Evolutionary conservation across 1,140 invertebrate species (phyloP), one percentile per base, ranked within the genome.

Genomic region (Psilanteris sp.): DNA sequence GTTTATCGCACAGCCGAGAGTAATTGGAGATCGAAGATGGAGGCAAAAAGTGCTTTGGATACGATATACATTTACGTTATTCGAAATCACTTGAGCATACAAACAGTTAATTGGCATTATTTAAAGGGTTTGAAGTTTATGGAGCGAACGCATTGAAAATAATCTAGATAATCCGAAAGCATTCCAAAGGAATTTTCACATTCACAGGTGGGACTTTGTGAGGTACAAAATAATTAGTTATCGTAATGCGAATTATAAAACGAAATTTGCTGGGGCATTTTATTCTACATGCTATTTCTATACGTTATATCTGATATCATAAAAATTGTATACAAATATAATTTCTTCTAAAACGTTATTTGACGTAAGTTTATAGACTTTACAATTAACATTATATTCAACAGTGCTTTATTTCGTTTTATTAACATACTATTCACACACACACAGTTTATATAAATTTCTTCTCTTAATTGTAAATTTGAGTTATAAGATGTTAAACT

Each of bases 1-100:
- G 34, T 72, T 39, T 77, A 66, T 66, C 62, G 75, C 75, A 77
- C 76, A 77, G 74, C 74, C 74, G 76, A 74, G 76, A 74, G 76
- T 74, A 78, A 78, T 67, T 71, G 64, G 70, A 70, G 76, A 71
- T 77, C 74, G 57, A 77, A 77, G 71, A 57, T 48, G 62, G 74
- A 71, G 37, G 59, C 36, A 39, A 75, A 79, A 62, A 72, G 41
- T 74, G 43, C 5, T 26, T 57, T 26, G 7, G 7, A 62, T 14
- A 32, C 48, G 36, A 24, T 61, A 70, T 72, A 68, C 31, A 46
- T 15, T 41, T 76, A 70, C 66, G 4, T 37, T 27, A 27, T 41
- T 62, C 15, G 14, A 59, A 73, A 59, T 32, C 15, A 44, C 41
- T 61, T 59, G 44, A 70, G 55, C 67, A 62, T 71, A 54, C 15